Evolutionary conservation across 2,113 vertebrate species (phyloP), one percentile per base, ranked within the genome.

Genomic region (Pandion haliaetus): DNA sequence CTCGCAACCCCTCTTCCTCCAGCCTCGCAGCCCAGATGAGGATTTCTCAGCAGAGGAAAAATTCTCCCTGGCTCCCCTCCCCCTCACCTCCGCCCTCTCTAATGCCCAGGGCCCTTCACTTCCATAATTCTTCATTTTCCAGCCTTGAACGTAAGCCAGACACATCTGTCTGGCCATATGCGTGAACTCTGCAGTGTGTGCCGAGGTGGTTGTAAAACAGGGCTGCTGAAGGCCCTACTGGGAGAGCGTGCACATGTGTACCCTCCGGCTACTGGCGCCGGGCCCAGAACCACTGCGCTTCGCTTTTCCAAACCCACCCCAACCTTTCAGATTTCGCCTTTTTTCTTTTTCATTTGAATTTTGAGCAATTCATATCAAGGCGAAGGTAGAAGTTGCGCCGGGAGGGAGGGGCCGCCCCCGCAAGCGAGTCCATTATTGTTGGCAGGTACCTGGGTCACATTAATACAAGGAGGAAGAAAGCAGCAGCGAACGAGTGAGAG

Each of bases 161-260:
- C 98, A 98, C 99, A 99, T 99, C 99, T 99, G 99, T 99, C 99
- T 99, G 98, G 98, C 99, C 99, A 99, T 99, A 99, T 99, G 99
- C 99, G 99, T 98, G 98, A 99, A 99, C 98, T 98, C 98, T 98
- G 97, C 98, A 98, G 98, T 98, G 98, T 98, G 98, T 98, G 98
- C 98, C 98, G 98, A 98, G 98, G 98, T 98, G 98, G 98, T 98
- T 98, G 98, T 98, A 98, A 98, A 98, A 98, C 98, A 98, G 98
- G 98, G 97, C 98, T 98, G 98, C 98, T 98, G 98, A 98, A 98
- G 98, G 98, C 98, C 98, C 98, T 98, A 98, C 98, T 98, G 98
- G 98, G 98, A 98, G 98, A 98, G 98, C 96, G 86, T 97, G 96
- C 98, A 98, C 98, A 98, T 99, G 98, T 98, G 98, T 98, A 98